These are phyloP conservation scores for Cnemophilus loriae DNA, from an alignment of 2,113 vertebrate genomes.

Conservation along the genomic window DNA sequence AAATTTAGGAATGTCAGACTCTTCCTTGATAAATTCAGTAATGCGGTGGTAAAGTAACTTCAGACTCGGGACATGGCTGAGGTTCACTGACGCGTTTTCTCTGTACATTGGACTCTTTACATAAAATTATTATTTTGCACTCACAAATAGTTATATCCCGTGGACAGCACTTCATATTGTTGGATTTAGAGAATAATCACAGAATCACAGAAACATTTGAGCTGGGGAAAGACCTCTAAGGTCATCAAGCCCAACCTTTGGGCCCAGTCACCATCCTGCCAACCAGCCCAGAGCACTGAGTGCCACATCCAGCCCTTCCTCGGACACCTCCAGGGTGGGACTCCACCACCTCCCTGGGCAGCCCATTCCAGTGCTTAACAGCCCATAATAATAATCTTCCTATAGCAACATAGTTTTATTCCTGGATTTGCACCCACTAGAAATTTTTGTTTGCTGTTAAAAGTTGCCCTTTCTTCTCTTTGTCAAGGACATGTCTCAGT, in stretches of 20 bases:
- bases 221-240: not conserved
- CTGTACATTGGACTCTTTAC: not conserved
- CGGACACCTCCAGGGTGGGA: not conserved
- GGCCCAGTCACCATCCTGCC: not conserved
- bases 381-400: not conserved
- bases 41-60: not conserved
- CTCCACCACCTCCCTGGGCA: not conserved
- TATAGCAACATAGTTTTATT: not conserved
- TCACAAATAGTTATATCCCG: not conserved
- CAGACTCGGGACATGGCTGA: not conserved
- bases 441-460: not conserved
- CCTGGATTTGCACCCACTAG: not conserved
- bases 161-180: not conserved
- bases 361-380: not conserved
- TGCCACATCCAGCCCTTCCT: not conserved
- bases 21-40: not conserved
- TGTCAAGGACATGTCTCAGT: not conserved
- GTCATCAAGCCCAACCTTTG: not conserved
- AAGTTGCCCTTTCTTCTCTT: not conserved
- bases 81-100: not conserved
- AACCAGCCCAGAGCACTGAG: not conserved
- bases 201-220: not conserved
- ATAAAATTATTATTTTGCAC: not conserved
- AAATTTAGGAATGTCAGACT: slow-evolving; percentile 16
- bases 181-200: not conserved